Base-by-base conservation (phyloP, 2,113 vertebrate species). In the Ifrita kowaldi region DNA sequence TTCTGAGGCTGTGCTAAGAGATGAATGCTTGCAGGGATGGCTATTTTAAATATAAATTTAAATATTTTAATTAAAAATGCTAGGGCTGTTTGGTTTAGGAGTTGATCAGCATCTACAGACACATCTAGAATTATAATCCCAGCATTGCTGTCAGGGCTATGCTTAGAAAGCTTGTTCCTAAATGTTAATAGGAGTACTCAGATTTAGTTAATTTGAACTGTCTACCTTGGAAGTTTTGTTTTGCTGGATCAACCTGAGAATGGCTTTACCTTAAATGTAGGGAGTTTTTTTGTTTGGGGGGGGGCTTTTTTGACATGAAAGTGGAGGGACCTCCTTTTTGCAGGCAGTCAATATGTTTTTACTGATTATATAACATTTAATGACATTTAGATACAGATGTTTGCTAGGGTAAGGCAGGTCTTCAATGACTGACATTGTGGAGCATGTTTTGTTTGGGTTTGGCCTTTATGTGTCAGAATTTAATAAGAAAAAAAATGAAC, bases 211-310 rank as follows among this genome's bases (percentile, higher is more conserved):
- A 62, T 30, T 41, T 55, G n/a, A 87, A 21, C 4, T 20, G 8
- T 69, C 30, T 33, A 4, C 41, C 37, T 65, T 59, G 32, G 7
- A 68, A 56, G 7, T 8, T 23, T 70, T 71, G 17, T 22, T 62
- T 10, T 68, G 33, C 9, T 60, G 30, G 35, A 33, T 64, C 14
- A 37, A 15, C 6, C 5, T 15, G 32, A 87, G 33, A 65, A 60
- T 1, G 1, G 8, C 11, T 50, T 77, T 50, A 39, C 5, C 24
- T 11, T 10, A 32, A 50, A 57, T 7, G 26, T 47, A 22, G 8
- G 7, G 28, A 13, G 11, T 4, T 3, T 30, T 64, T 26, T 17
- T 57, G 11, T 8, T 17, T 39, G 15, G 3, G 1, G 4, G 8
- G 9, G 28, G 3, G 2, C 4, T 24, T 59, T 28, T 46, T 27